phyloP scores from a whole-genome alignment of 1,140 invertebrate genomes.

The Lordiphosa stackelbergi region DNA sequence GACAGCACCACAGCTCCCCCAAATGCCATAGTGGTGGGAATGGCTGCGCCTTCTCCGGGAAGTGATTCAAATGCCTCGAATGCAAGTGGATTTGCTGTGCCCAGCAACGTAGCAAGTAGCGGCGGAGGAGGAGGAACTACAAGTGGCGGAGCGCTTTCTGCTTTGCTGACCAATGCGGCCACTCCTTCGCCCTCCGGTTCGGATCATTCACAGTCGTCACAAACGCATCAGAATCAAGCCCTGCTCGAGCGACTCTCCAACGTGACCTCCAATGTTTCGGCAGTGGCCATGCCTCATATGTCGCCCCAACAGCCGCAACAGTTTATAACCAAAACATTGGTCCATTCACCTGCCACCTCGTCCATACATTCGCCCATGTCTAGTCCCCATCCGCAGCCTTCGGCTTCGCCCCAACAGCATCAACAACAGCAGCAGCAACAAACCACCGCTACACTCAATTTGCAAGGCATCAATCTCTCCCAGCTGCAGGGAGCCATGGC shows the following conservation, averaged over 20 bases:
- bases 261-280: constrained; percentile 57
- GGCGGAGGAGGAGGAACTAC: constrained; percentile 15
- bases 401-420: constrained; percentile 72
- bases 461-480: constrained; percentile 87
- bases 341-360: constrained; percentile 72
- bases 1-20: constrained; percentile 66
- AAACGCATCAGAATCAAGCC: constrained; percentile 68
- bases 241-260: constrained; percentile 69
- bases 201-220: constrained; percentile 71
- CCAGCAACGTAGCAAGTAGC: constrained; percentile 50
- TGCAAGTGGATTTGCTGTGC: constrained; percentile 72
- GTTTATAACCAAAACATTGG: constrained; percentile 67
- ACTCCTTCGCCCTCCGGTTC: constrained; percentile 71
- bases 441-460: constrained; percentile 79
- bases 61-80: constrained; percentile 76
- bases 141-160: constrained; percentile 40
- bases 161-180: constrained; percentile 59
- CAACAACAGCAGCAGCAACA: constrained; percentile 53
- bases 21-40: constrained; percentile 69
- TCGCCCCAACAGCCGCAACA: constrained; percentile 70
- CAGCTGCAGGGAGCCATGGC: constrained; percentile 84
- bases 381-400: constrained; percentile 82
- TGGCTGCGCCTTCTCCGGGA: constrained; percentile 74
- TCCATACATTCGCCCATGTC: constrained; percentile 79
- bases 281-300: constrained; percentile 66